Base-by-base conservation (phyloP, 2,888 invertebrate species). In the Pollenia angustigena region DNA sequence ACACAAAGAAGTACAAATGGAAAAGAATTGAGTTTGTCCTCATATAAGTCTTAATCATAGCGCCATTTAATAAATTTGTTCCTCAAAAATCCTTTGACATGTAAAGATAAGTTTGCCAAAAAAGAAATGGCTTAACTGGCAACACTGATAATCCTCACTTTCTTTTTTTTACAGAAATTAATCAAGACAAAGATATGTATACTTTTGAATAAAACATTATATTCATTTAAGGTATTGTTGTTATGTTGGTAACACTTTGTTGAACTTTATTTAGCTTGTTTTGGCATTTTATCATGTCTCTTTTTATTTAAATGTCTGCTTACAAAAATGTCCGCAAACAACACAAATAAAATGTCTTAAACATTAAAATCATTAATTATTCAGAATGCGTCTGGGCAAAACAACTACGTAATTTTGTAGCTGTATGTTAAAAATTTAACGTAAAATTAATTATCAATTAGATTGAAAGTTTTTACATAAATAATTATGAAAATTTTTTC, bases 321-420 rank as follows among this genome's bases (percentile, higher is more conserved):
- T 8, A 40, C 40, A 60, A 60, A 32, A n/a, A 9, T 40, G 10
- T 18, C 56, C 18, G 23, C 11, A 56, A 11, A 11, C 3, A 23
- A 56, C 3, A 7, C 4, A 23, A 56, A 56, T 10, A 56, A 56
- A 23, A 23, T 56, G 2, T 23, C 12, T 56, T 16, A 16, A 52
- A 56, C 56, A 56, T 56, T 23, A 23, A 56, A 56, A 56, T 56
- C 18, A 56, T 56, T 56, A 56, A 56, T 56, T 56, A 56, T 56
- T 56, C 23, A 56, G 23, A 23, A 56, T 23, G 56, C 56, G 56
- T 23, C 14, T 16, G 8, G n/a, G 9, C 0, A 32, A 32, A 54
- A 54, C 3, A 18, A 8, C 8, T 4, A 52, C 3, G n/a, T 52
- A 3, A 52, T n/a, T 52, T 52, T 52, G 52, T 52, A n/a, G 32